These are phyloP conservation scores for Ceyx cyanopectus DNA, from an alignment of 2,113 vertebrate genomes.

Conservation along the genomic window DNA sequence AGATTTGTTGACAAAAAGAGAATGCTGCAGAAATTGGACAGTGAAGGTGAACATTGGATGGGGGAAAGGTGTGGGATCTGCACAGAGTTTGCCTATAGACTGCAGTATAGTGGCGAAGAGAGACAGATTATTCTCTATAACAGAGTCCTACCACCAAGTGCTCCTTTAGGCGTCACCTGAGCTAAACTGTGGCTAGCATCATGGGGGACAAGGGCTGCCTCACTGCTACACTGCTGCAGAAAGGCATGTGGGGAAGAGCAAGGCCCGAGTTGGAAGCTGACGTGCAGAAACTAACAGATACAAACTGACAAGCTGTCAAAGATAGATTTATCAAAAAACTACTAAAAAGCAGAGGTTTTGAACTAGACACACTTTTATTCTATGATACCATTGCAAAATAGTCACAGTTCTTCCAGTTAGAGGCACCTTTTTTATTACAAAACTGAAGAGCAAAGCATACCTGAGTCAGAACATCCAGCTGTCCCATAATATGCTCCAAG, in stretches of 20 bases:
- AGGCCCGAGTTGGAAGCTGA: neutral
- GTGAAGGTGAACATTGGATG: constrained; percentile 2
- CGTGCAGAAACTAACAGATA: fast-evolving
- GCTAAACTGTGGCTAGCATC: neutral
- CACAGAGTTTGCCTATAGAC: neutral
- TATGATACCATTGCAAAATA: neutral
- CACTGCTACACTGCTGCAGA: neutral
- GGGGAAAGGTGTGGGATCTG: neutral
- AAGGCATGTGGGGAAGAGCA: neutral
- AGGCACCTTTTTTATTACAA: neutral
- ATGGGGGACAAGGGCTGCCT: neutral
- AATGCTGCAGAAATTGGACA: constrained; percentile 10
- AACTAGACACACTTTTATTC: neutral
- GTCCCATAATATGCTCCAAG: constrained; percentile 92
- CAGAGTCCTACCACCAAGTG: neutral
- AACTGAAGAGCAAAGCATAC: constrained; percentile 72
- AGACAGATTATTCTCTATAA: neutral
- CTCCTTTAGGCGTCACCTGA: neutral
- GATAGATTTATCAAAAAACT: neutral
- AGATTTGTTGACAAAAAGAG: neutral
- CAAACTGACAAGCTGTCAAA: neutral
- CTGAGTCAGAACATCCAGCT: constrained; percentile 95
- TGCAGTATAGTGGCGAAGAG: neutral
- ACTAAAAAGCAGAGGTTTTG: neutral
- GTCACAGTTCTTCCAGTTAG: neutral